Conservation (phyloP, 2,888 invertebrate genomes). For the Sclerodermus sp. region DNA sequence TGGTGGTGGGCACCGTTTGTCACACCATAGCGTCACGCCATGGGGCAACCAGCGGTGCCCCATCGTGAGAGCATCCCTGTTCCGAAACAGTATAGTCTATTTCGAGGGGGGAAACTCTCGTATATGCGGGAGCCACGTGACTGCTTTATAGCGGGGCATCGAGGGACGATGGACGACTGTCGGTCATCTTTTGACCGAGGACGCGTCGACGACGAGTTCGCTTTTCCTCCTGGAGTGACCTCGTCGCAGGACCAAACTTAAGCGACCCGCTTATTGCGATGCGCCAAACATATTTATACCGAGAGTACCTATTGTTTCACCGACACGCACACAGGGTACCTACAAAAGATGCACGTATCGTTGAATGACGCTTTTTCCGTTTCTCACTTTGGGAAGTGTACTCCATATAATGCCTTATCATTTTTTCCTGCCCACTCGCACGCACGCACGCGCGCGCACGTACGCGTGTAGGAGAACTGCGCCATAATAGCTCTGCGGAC, state of each 20-base stretch:
- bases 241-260: conserved; percentile 30
- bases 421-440: too few relatives aligned
- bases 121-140: conserved; percentile 45
- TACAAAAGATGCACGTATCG: conserved; percentile 19
- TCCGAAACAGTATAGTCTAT: conserved; percentile 43
- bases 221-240: conserved; percentile 11
- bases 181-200: conserved; percentile 45
- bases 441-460: too few relatives aligned
- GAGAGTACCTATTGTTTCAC: conserved; percentile 38
- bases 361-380: conserved; percentile 23
- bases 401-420: too few relatives aligned
- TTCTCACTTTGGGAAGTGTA: conserved; percentile 18
- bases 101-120: conserved; percentile 32
- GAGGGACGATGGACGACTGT: conserved; percentile 24
- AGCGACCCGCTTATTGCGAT: conserved; percentile 35
- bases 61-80: conserved; percentile 51
- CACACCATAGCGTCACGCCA: conserved; percentile 43
- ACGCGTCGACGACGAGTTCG: conserved; percentile 16
- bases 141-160: conserved; percentile 43
- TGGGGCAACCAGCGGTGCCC: too few relatives aligned
- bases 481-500: too few relatives aligned
- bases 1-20: conserved; percentile 17
- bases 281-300: conserved; percentile 36
- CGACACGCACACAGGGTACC: conserved; percentile 18
- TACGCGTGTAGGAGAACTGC: too few relatives aligned